phyloP scores from a whole-genome alignment of 1,140 invertebrate species.

The Halotydeus destructor region DNA sequence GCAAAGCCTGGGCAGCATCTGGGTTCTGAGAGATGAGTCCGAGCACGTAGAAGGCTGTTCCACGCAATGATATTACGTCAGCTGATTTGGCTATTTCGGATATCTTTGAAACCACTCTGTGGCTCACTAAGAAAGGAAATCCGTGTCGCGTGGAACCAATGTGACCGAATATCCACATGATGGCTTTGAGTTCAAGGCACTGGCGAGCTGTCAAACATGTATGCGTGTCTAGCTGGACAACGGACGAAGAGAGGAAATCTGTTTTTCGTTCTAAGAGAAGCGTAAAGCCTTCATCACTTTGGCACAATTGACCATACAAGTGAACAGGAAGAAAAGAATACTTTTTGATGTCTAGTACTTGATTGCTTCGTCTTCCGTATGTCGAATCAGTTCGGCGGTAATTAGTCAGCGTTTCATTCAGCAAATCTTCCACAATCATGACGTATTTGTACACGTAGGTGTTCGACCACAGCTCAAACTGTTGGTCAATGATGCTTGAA shows the following conservation, averaged over 20 bases:
- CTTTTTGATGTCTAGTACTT: slow-evolving; percentile 20
- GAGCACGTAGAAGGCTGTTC: slow-evolving; percentile 63
- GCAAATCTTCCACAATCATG: slow-evolving; percentile 57
- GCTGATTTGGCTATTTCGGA: slow-evolving; percentile 48
- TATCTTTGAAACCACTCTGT: slow-evolving; percentile 36
- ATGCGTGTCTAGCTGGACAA: slow-evolving; percentile 20
- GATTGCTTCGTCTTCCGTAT: slow-evolving; percentile 41
- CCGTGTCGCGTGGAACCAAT: slow-evolving; percentile 50
- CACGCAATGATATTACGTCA: slow-evolving; percentile 61
- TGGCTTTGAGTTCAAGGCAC: slow-evolving; percentile 50
- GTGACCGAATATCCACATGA: slow-evolving; percentile 71
- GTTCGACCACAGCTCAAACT: slow-evolving; percentile 53
- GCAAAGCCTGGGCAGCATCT: slow-evolving; percentile 50
- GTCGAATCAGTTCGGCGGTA: slow-evolving; percentile 55
- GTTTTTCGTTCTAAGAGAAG: slow-evolving; percentile 25
- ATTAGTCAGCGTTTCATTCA: slow-evolving; percentile 64
- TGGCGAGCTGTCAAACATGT: slow-evolving; percentile 23
- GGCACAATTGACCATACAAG: slow-evolving; percentile 63
- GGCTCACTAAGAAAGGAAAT: slow-evolving; percentile 40
- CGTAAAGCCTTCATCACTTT: slow-evolving; percentile 48
- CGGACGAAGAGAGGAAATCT: neutral
- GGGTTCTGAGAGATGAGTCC: slow-evolving; percentile 59
- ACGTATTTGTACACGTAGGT: slow-evolving; percentile 41
- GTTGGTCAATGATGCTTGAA: slow-evolving; percentile 42
- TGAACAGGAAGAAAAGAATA: slow-evolving; percentile 57